phyloP scores from a whole-genome alignment of 2,888 invertebrate genomes.

The Galeruca laticollis region DNA sequence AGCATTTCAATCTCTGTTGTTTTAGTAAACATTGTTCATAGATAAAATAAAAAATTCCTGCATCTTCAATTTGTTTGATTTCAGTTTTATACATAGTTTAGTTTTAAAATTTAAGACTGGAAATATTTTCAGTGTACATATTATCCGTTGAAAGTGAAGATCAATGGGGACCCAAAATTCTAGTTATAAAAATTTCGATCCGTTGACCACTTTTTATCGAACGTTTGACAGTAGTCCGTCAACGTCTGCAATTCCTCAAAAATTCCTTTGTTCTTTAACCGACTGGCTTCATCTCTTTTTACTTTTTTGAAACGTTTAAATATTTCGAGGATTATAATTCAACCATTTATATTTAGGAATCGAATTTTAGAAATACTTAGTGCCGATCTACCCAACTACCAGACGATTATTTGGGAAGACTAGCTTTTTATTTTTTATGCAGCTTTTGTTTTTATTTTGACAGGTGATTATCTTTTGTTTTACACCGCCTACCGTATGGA shows the following conservation, averaged over 20 bases:
- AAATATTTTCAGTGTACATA: not conserved
- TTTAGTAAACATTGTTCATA: no score
- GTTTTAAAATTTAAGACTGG: not conserved
- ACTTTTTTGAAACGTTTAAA: conserved; percentile 49
- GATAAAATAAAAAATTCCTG: no score
- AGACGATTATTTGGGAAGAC: conserved; percentile 51
- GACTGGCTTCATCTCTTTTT: conserved; percentile 47
- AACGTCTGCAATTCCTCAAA: conserved; percentile 62
- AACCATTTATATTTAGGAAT: conserved; percentile 60
- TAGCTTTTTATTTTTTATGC: conserved; percentile 44
- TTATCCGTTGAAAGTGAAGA: conserved; percentile 26
- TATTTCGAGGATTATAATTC: conserved; percentile 59
- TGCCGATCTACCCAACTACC: conserved; percentile 39
- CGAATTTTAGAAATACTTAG: conserved; percentile 61
- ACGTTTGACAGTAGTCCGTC: conserved; percentile 59
- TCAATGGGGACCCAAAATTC: conserved; percentile 38
- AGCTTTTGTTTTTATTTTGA: conserved; percentile 52
- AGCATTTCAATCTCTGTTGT: no score
- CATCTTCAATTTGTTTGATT: no score
- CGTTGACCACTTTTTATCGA: conserved; percentile 54
- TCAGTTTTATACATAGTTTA: not conserved
- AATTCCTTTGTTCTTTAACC: conserved; percentile 60
- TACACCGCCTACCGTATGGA: conserved; percentile 40
- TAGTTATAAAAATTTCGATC: conserved; percentile 47
- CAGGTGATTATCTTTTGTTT: conserved; percentile 49